These are phyloP conservation scores for Dryobates pubescens DNA, from an alignment of 2,797 vertebrate species.

Conservation along the genomic window DNA sequence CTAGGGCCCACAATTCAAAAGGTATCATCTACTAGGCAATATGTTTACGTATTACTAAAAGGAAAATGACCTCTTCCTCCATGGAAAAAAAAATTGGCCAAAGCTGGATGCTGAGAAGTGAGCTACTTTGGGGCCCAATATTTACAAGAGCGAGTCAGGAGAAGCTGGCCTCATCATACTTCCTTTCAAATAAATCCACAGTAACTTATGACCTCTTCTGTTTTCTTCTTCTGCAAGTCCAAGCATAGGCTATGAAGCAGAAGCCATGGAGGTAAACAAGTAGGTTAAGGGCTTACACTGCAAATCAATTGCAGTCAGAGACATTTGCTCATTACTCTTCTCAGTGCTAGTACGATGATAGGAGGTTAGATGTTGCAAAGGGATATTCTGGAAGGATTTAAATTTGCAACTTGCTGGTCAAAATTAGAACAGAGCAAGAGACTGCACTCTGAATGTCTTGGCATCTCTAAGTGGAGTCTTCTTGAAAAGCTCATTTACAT, in stretches of 20 bases:
- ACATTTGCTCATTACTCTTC: not conserved
- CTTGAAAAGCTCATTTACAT: constrained; percentile 40
- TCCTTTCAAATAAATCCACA: not conserved
- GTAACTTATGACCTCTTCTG: not conserved
- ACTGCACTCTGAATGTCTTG: not conserved
- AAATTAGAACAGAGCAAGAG: not conserved
- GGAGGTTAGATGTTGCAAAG: not conserved
- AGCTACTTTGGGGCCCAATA: not conserved
- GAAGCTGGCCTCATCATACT: not conserved
- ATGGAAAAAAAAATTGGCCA: not conserved
- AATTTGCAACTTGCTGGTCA: constrained; percentile 5
- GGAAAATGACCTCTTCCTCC: not conserved
- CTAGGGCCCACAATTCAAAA: not conserved
- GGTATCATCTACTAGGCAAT: not conserved
- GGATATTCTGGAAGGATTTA: not conserved
- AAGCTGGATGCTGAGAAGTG: not conserved
- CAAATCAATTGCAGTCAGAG: constrained; percentile 40
- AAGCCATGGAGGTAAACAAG: not conserved
- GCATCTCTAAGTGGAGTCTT: not conserved
- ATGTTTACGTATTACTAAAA: not conserved
- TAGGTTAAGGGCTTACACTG: not conserved
- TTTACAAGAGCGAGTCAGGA: not conserved
- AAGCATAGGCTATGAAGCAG: not conserved
- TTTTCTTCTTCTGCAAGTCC: not conserved
- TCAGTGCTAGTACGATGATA: not conserved